Conservation (phyloP, 1,140 invertebrate genomes). For the Plectrocnemia conspersa region DNA sequence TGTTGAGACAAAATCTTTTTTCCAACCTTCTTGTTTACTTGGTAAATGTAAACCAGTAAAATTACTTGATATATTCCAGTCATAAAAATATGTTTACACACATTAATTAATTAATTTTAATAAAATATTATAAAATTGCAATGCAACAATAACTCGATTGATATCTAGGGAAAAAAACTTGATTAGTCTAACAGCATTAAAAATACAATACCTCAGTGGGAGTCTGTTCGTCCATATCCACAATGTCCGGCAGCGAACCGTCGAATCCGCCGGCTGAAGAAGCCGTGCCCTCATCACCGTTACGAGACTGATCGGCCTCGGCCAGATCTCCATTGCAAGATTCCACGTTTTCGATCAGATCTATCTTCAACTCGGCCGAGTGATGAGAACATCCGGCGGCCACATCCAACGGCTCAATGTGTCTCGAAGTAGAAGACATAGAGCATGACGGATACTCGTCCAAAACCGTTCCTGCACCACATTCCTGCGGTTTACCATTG, state of each 20-base stretch:
- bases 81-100: too few relatives aligned
- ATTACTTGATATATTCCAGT: too few relatives aligned
- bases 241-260: conserved; percentile 47
- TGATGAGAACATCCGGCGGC: background rate
- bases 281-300: conserved; percentile 34
- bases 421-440: background rate
- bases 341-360: conserved; percentile 49
- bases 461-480: background rate
- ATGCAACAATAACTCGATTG: too few relatives aligned
- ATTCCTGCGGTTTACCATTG: background rate
- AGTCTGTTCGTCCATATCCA: conserved; percentile 50
- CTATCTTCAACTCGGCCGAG: conserved; percentile 42
- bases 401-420: background rate
- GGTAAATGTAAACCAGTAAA: too few relatives aligned
- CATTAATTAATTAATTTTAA: too few relatives aligned
- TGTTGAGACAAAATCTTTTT: too few relatives aligned
- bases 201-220: conserved; percentile 48
- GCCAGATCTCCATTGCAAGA: conserved; percentile 50
- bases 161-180: too few relatives aligned
- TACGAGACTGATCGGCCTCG: conserved; percentile 48
- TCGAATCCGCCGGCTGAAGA: conserved; percentile 31
- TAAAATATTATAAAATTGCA: too few relatives aligned
- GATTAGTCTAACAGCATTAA: too few relatives aligned
- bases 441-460: conserved; percentile 16
- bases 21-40: too few relatives aligned